These are phyloP conservation scores for Acleris literana DNA, from an alignment of 2,888 invertebrate species.

Conservation along the genomic window DNA sequence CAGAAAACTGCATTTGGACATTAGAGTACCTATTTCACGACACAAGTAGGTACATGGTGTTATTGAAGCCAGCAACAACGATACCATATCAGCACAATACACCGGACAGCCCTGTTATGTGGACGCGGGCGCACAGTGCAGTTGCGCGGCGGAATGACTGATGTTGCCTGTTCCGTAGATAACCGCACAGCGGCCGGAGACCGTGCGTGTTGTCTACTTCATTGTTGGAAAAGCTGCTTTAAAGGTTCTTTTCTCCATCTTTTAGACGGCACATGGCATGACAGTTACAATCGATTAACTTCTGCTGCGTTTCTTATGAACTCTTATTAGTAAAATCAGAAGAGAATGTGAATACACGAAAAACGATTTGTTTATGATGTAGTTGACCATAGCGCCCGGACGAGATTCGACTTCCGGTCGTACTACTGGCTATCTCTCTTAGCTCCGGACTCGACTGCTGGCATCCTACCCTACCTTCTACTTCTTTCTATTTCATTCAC, in stretches of 20 bases:
- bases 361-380: constrained; percentile 67
- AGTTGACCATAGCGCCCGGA: constrained; percentile 68
- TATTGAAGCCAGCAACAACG: constrained; percentile 12
- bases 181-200: constrained; percentile 78
- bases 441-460: constrained; percentile 80
- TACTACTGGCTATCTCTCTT: constrained; percentile 72
- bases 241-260: constrained; percentile 82
- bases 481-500: constrained; percentile 76
- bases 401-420: constrained; percentile 67
- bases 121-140: constrained; percentile 31
- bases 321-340: constrained; percentile 78
- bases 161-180: constrained; percentile 83
- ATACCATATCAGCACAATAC: constrained; percentile 10
- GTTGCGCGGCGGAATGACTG: constrained; percentile 59
- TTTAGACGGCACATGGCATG: constrained; percentile 84
- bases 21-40: constrained; percentile 14
- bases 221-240: constrained; percentile 84
- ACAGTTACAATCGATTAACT: constrained; percentile 82
- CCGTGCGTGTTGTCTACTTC: constrained; percentile 82
- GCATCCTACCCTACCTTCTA: constrained; percentile 74
- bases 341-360: constrained; percentile 80
- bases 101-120: constrained; percentile 26
- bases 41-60: constrained; percentile 9
- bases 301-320: constrained; percentile 82
- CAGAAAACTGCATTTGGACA: constrained; percentile 18